phyloP scores from a whole-genome alignment of 2,113 vertebrate genomes.

The Girardinichthys multiradiatus region DNA sequence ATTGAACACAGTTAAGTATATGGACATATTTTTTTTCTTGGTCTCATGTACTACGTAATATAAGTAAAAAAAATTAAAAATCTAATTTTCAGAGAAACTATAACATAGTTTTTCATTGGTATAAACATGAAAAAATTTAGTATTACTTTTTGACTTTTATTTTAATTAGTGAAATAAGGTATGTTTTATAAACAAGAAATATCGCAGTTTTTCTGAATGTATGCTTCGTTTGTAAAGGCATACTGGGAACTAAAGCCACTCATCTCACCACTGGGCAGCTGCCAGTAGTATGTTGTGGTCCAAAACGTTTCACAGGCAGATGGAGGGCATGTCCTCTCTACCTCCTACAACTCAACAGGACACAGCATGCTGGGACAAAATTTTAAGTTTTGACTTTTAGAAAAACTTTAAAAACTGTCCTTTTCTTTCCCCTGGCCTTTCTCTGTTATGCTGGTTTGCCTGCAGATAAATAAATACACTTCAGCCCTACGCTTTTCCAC shows the following conservation, averaged over 20 bases:
- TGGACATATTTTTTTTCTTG: no score
- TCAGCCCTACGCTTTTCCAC: constrained; percentile 58
- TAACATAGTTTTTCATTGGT: no score
- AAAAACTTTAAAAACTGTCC: constrained; percentile 26
- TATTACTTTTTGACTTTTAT: background rate
- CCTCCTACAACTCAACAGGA: constrained; percentile 46
- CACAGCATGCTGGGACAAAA: constrained; percentile 34
- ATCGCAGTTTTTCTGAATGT: background rate
- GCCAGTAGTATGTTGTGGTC: constrained; percentile 40
- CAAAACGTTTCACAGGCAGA: constrained; percentile 37
- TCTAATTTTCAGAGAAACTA: no score
- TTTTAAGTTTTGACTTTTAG: constrained; percentile 23
- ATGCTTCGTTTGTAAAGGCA: background rate
- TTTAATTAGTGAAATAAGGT: background rate
- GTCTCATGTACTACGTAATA: no score
- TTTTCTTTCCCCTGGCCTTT: constrained; percentile 14
- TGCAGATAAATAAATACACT: constrained; percentile 73
- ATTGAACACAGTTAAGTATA: no score
- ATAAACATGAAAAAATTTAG: no score
- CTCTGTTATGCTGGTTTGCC: constrained; percentile 59
- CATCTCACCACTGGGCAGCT: constrained; percentile 18
- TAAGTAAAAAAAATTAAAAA: no score
- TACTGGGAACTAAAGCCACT: background rate
- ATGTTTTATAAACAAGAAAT: background rate
- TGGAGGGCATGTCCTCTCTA: constrained; percentile 61